A percentile compares a stretch with the other conserved stretches of the same genome.
Conservation (phyloP, 2,113 vertebrate genomes). For the Takifugu bimaculatus region DNA sequence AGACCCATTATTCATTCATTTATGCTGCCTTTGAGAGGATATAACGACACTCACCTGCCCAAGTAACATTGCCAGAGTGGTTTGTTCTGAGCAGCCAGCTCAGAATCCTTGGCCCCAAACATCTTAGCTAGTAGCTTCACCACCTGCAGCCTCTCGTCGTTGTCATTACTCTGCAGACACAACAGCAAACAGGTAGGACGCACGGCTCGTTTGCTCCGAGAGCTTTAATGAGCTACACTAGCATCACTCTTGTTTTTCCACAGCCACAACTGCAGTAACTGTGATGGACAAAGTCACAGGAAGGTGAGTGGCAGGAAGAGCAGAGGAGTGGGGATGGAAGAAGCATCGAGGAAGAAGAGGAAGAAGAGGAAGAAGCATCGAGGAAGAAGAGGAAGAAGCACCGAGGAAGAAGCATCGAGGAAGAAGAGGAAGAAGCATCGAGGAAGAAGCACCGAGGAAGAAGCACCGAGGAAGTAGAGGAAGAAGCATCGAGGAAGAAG, state of each 20-base stretch:
- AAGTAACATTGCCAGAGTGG: slow-evolving; percentile 99
- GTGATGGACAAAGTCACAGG: slow-evolving; percentile 13
- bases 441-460: too few species aligned
- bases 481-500: too few species aligned
- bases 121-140: slow-evolving; percentile 98
- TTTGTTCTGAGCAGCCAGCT: slow-evolving; percentile 95
- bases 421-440: too few species aligned
- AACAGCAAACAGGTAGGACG: slow-evolving; percentile 13
- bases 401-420: too few species aligned
- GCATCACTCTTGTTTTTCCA: slow-evolving; percentile 24
- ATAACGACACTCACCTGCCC: slow-evolving; percentile 79
- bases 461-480: too few species aligned
- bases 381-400: neutral
- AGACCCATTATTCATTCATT: neutral
- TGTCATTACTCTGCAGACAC: slow-evolving; percentile 90
- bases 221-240: neutral
- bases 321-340: neutral
- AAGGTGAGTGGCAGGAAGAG: neutral
- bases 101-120: slow-evolving; percentile 98
- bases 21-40: too few species aligned
- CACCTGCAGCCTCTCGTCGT: slow-evolving; percentile 97
- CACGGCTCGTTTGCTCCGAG: neutral
- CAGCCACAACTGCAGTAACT: neutral
- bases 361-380: neutral
- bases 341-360: neutral